Conservation (phyloP, 2,113 vertebrate genomes). For the Thunnus thynnus region DNA sequence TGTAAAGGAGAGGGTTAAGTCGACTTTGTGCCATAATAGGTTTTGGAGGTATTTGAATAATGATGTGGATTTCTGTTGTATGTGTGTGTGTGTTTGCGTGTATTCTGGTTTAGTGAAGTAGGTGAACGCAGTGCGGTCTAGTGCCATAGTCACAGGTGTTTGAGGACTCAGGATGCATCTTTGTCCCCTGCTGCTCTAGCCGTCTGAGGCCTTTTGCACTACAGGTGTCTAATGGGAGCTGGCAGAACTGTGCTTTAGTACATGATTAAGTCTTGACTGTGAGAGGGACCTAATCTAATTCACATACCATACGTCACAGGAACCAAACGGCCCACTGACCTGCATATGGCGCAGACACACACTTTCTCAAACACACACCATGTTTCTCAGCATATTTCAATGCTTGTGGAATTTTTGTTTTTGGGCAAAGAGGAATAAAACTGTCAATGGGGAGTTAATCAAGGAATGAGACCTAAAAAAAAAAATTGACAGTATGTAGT, state of each 20-base stretch:
- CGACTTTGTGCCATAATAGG: neutral
- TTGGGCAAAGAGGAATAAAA: no score
- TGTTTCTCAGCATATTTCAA: neutral
- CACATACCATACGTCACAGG: conserved; percentile 43
- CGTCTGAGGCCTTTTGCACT: conserved; percentile 16
- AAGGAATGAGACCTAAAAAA: no score
- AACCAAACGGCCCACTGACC: conserved; percentile 62
- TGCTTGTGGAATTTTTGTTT: neutral
- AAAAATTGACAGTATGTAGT: no score
- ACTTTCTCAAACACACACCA: conserved; percentile 11
- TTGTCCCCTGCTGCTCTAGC: conserved; percentile 23
- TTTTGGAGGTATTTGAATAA: neutral
- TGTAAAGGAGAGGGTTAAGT: neutral
- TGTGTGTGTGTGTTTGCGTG: neutral
- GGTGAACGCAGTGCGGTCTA: neutral
- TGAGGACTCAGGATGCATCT: conserved; percentile 12
- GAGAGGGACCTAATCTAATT: conserved; percentile 63
- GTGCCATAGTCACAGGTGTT: conserved; percentile 25
- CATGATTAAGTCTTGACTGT: conserved; percentile 63
- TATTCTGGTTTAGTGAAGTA: neutral
- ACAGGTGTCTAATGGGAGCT: conserved; percentile 72
- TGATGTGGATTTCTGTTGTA: neutral
- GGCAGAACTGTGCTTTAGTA: conserved; percentile 61
- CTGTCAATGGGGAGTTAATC: no score
- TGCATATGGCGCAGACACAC: conserved; percentile 36